A percentile compares a stretch with the other conserved stretches of the same genome.
These are phyloP conservation scores for Mesembrinibis cayennensis DNA, from an alignment of 2,113 vertebrate genomes.

Conservation along the genomic window DNA sequence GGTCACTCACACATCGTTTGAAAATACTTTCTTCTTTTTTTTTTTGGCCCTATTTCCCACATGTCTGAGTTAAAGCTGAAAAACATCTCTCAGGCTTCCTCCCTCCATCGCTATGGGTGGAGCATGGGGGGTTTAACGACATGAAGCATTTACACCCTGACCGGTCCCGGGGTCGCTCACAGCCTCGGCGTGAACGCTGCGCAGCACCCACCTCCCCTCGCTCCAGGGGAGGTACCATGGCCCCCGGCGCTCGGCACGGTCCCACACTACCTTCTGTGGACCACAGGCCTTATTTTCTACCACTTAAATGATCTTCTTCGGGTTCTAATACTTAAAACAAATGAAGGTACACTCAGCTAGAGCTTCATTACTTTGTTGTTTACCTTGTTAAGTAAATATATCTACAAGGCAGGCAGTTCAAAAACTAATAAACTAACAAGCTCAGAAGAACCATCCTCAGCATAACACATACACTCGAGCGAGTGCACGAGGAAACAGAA, in stretches of 20 bases:
- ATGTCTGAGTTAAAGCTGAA: background rate
- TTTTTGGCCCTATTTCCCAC: background rate
- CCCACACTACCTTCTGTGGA: rapidly evolving
- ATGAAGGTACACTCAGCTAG: background rate
- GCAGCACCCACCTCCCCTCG: background rate
- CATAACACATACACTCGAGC: background rate
- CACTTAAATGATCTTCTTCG: background rate
- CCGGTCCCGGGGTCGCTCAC: background rate
- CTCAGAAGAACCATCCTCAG: background rate
- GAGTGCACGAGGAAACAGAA: background rate
- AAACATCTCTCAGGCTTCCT: background rate
- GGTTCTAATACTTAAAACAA: background rate
- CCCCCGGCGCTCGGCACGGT: rapidly evolving
- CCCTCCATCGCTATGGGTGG: too few relatives aligned
- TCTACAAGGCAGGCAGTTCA: background rate
- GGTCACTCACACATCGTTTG: background rate
- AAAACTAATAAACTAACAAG: background rate
- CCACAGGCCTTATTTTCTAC: background rate
- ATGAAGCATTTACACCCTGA: too few relatives aligned
- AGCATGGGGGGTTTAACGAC: rapidly evolving
- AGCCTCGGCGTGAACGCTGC: background rate
- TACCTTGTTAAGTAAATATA: background rate
- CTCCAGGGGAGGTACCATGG: background rate
- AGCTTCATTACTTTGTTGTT: background rate
- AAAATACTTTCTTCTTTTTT: background rate